Conservation (phyloP, 2,888 invertebrate species). For the Lasioglossum calceatum region DNA sequence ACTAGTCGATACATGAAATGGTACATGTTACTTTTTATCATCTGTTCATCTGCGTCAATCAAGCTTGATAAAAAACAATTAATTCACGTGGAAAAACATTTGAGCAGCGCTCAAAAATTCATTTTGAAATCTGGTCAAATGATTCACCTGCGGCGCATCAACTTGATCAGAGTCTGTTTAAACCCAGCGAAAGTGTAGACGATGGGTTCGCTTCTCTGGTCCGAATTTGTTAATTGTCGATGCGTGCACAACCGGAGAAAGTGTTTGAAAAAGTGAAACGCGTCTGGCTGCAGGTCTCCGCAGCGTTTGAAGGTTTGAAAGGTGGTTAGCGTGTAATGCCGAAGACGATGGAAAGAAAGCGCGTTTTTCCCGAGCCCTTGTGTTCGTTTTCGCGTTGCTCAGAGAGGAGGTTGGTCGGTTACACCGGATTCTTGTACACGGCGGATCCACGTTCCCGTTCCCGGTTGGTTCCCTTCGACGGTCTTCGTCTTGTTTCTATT, state of each 20-base stretch:
- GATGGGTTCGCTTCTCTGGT: not conserved
- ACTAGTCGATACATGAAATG: no score
- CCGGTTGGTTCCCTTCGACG: not conserved
- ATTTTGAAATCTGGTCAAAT: no score
- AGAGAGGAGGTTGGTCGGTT: not conserved
- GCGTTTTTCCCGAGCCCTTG: not conserved
- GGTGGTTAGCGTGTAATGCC: not conserved
- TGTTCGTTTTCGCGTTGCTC: not conserved
- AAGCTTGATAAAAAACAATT: no score
- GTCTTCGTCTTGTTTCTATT: slow-evolving; percentile 54
- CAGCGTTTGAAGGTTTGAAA: not conserved
- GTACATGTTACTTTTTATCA: no score
- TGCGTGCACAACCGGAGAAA: not conserved
- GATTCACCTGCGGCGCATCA: not conserved
- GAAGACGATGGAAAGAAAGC: not conserved
- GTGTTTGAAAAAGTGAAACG: slow-evolving; percentile 9
- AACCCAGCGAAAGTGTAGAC: not conserved
- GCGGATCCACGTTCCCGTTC: slow-evolving; percentile 4
- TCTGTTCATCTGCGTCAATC: no score
- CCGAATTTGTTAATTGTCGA: slow-evolving; percentile 2
- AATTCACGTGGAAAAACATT: no score
- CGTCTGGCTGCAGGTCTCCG: not conserved
- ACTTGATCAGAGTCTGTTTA: not conserved
- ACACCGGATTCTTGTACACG: slow-evolving; percentile 5
- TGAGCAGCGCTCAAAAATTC: no score